Evolutionary conservation across 53 echinoderm and acorn worm genomes (phyloP).

Genomic region (Echinometra lucunter): DNA sequence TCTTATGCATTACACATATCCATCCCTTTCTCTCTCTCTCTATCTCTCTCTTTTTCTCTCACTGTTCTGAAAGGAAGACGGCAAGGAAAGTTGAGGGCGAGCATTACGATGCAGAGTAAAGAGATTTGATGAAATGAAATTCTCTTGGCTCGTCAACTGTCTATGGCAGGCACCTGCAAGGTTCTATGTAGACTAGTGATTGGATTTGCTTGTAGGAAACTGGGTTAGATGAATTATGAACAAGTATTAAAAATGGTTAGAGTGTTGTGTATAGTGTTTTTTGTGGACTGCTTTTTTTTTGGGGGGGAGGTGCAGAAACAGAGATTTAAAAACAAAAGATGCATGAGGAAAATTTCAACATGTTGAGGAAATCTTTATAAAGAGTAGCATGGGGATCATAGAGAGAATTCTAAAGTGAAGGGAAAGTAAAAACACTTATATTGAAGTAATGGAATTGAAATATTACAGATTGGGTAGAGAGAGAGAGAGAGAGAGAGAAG

Average conservation of each 20-base stretch:
- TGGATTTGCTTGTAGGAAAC: neutral
- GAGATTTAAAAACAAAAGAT: no score
- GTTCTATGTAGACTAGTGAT: constrained; percentile 20
- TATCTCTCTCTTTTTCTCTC: neutral
- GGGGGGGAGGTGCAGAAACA: neutral
- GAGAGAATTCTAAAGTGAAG: neutral
- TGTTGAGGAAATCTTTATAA: neutral
- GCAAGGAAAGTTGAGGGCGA: neutral
- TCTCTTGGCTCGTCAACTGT: neutral
- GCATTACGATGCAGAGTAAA: neutral
- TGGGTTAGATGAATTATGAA: neutral
- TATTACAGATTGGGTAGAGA: neutral
- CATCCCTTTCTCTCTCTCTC: no score
- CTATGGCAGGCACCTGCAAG: neutral
- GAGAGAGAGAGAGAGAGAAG: neutral
- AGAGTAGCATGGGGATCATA: neutral
- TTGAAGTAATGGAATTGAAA: no score
- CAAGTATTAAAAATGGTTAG: neutral
- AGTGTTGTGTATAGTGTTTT: neutral
- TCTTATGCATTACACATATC: no score
- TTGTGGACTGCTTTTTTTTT: neutral
- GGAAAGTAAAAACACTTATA: no score
- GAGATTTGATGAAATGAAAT: neutral
- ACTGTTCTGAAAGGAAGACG: neutral
- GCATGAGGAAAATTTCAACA: neutral